These are phyloP conservation scores for Sebastes matsubarae DNA, from an alignment of 2,797 vertebrate genomes.

Conservation along the genomic window DNA sequence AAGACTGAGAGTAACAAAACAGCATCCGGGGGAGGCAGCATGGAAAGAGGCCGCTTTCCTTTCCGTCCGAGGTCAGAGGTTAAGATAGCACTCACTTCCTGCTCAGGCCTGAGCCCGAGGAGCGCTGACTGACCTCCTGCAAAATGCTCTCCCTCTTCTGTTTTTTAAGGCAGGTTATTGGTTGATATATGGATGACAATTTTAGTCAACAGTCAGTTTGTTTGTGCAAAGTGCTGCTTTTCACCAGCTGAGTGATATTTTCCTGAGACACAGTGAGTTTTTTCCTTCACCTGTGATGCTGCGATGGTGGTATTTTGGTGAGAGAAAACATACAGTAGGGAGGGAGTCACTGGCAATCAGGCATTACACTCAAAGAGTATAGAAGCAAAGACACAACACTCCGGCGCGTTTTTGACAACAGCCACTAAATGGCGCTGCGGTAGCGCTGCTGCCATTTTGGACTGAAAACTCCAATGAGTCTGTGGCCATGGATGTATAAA, in stretches of 20 bases:
- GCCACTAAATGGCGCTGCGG: too few species aligned
- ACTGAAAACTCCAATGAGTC: too few species aligned
- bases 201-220: neutral
- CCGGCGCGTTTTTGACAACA: too few species aligned
- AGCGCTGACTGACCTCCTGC: neutral
- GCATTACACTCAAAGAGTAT: neutral
- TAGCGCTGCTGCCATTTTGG: too few species aligned
- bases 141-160: neutral
- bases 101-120: neutral
- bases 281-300: neutral
- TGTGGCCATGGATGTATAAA: too few species aligned
- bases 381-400: too few species aligned
- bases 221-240: neutral
- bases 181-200: neutral
- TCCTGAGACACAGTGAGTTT: neutral
- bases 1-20: slow-evolving; percentile 36
- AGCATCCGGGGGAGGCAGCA: neutral
- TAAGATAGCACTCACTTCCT: neutral
- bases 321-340: neutral
- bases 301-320: neutral
- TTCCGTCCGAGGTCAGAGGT: slow-evolving; percentile 22
- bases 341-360: neutral
- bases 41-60: neutral
- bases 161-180: neutral
- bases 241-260: neutral